These are phyloP conservation scores for Drosophila rellima DNA, from an alignment of 2,888 invertebrate species.

Conservation along the genomic window DNA sequence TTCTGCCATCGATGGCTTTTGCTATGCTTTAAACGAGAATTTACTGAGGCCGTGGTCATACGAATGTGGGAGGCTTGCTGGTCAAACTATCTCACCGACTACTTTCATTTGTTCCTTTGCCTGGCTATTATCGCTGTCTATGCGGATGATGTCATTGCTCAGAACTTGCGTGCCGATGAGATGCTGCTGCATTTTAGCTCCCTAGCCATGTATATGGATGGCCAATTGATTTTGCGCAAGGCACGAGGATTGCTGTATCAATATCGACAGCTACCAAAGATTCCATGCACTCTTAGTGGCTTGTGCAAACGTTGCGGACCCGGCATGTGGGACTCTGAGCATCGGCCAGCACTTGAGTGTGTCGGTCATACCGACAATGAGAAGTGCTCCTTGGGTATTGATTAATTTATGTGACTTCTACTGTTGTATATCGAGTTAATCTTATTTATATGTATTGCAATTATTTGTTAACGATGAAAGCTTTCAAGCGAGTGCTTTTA, in stretches of 20 bases:
- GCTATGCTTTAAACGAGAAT: slow-evolving; percentile 96
- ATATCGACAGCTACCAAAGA: slow-evolving; percentile 93
- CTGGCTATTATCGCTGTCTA: slow-evolving; percentile 97
- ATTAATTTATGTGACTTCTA: slow-evolving; percentile 72
- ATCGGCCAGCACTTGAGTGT: slow-evolving; percentile 95
- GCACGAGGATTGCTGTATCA: slow-evolving; percentile 96
- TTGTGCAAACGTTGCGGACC: slow-evolving; percentile 95
- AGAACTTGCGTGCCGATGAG: slow-evolving; percentile 96
- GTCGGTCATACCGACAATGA: slow-evolving; percentile 89
- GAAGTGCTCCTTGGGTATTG: slow-evolving; percentile 86
- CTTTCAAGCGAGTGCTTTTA: slow-evolving; percentile 58
- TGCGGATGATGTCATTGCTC: slow-evolving; percentile 96
- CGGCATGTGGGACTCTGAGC: slow-evolving; percentile 97
- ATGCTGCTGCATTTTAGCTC: slow-evolving; percentile 98
- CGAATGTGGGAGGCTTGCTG: slow-evolving; percentile 99
- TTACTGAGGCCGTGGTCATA: slow-evolving; percentile 94
- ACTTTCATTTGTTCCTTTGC: slow-evolving; percentile 97
- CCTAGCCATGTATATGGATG: slow-evolving; percentile 99
- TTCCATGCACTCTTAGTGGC: slow-evolving; percentile 95
- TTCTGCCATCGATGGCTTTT: slow-evolving; percentile 98
- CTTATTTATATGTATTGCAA: slow-evolving; percentile 45
- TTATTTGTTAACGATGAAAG: slow-evolving; percentile 49
- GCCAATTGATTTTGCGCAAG: slow-evolving; percentile 94
- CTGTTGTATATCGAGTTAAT: slow-evolving; percentile 47
- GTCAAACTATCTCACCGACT: slow-evolving; percentile 98